Conservation (phyloP, 2,113 vertebrate species). For the Parus major region DNA sequence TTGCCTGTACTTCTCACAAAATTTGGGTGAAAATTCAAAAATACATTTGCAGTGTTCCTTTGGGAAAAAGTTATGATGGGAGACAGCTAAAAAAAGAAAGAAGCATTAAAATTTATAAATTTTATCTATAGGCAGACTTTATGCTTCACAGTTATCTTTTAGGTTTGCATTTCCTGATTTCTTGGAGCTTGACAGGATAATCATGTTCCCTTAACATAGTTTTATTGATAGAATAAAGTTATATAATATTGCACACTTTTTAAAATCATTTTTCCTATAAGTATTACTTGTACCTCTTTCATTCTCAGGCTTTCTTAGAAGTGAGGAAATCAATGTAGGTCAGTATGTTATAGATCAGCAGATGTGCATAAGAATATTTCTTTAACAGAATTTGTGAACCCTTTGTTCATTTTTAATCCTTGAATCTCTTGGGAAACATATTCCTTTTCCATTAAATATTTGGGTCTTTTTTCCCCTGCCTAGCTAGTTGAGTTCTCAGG, state of each 20-base stretch:
- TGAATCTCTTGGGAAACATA: background rate
- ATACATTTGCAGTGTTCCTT: background rate
- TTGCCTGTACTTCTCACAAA: background rate
- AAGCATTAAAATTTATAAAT: background rate
- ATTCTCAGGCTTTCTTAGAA: background rate
- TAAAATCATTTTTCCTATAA: background rate
- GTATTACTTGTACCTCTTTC: background rate
- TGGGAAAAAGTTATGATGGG: background rate
- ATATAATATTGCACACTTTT: background rate
- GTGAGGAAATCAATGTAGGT: background rate
- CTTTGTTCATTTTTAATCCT: background rate
- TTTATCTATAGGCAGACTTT: background rate
- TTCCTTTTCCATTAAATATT: background rate
- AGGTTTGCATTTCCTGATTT: background rate
- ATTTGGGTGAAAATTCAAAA: background rate
- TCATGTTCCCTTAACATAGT: background rate
- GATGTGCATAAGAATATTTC: background rate
- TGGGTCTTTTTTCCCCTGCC: background rate
- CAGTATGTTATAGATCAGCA: background rate
- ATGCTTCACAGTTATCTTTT: background rate
- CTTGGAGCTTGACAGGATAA: background rate
- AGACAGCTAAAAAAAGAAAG: background rate
- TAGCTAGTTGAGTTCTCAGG: background rate
- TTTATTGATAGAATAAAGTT: background rate
- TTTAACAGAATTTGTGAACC: background rate